Conservation (phyloP, 2,888 invertebrate species). For the Pachliopta kotzebuea region DNA sequence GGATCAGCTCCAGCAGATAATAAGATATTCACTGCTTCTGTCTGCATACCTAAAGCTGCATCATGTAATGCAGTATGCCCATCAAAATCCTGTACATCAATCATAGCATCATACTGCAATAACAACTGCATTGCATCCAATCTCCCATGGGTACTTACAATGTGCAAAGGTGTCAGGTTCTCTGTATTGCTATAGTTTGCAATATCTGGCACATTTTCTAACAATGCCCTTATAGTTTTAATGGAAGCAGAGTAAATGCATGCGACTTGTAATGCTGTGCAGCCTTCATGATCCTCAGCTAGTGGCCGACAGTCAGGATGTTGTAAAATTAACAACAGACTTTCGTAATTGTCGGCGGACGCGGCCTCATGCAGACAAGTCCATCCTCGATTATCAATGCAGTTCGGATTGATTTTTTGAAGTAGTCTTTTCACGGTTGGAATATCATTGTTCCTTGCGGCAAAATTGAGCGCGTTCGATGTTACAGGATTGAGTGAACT, state of each 20-base stretch:
- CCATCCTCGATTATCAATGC: conserved; percentile 76
- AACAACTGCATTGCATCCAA: conserved; percentile 60
- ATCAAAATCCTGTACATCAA: conserved; percentile 72
- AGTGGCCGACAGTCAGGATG: conserved; percentile 55
- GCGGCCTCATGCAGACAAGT: conserved; percentile 78
- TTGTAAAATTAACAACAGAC: conserved; percentile 57
- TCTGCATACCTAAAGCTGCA: conserved; percentile 54
- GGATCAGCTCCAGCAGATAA: conserved; percentile 68
- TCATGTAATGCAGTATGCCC: conserved; percentile 75
- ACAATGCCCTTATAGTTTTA: conserved; percentile 54
- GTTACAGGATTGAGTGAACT: conserved; percentile 74
- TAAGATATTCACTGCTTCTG: conserved; percentile 53
- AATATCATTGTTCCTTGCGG: conserved; percentile 66
- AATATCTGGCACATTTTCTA: conserved; percentile 59
- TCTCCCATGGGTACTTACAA: conserved; percentile 63
- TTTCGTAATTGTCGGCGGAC: conserved; percentile 60
- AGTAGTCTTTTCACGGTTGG: conserved; percentile 55
- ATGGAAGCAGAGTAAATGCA: conserved; percentile 58
- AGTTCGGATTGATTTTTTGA: conserved; percentile 68
- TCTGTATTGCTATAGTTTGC: conserved; percentile 71
- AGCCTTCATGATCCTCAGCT: conserved; percentile 72
- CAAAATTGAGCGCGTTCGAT: conserved; percentile 68
- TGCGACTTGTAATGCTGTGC: conserved; percentile 71
- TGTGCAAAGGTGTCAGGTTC: conserved; percentile 69
- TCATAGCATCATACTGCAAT: conserved; percentile 61